Conservation (phyloP, 2,113 vertebrate genomes). For the Ctenodactylus gundi region DNA sequence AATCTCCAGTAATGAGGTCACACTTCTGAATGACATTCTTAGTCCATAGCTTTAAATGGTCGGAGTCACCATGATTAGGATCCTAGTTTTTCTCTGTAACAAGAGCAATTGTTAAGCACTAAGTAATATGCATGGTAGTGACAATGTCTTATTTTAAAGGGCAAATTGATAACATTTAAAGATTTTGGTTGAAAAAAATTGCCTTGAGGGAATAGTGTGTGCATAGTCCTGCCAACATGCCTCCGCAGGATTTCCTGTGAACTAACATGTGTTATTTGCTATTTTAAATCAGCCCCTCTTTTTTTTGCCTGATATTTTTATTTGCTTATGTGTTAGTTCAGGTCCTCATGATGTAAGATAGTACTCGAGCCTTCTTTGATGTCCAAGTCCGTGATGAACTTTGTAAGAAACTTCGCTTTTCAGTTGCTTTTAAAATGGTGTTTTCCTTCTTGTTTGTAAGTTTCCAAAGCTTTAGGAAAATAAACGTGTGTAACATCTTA, state of each 20-base stretch:
- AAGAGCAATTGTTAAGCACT: slow-evolving; percentile 11
- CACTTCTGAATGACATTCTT: slow-evolving; percentile 52
- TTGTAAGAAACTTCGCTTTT: not conserved
- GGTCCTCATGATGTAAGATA: not conserved
- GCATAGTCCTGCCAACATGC: not conserved
- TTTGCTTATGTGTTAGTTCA: not conserved
- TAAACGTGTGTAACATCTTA: not conserved
- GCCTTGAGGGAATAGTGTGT: not conserved
- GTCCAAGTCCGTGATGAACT: not conserved
- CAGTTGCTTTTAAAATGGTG: not conserved
- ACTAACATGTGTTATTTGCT: not conserved
- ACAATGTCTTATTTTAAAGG: not conserved
- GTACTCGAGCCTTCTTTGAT: not conserved
- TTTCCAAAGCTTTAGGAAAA: not conserved
- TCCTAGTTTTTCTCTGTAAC: slow-evolving; percentile 6
- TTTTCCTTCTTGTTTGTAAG: not conserved
- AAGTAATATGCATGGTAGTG: not conserved
- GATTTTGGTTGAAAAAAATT: not conserved
- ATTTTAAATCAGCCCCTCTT: slow-evolving; percentile 5
- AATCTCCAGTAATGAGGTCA: slow-evolving; percentile 57
- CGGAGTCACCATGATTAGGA: slow-evolving; percentile 19
- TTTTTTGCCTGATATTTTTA: not conserved
- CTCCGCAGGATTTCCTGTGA: not conserved
- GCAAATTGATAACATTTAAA: not conserved
- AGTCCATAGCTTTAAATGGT: slow-evolving; percentile 38